Conservation (phyloP, 2,113 vertebrate species). For the Amphiprion percula region DNA sequence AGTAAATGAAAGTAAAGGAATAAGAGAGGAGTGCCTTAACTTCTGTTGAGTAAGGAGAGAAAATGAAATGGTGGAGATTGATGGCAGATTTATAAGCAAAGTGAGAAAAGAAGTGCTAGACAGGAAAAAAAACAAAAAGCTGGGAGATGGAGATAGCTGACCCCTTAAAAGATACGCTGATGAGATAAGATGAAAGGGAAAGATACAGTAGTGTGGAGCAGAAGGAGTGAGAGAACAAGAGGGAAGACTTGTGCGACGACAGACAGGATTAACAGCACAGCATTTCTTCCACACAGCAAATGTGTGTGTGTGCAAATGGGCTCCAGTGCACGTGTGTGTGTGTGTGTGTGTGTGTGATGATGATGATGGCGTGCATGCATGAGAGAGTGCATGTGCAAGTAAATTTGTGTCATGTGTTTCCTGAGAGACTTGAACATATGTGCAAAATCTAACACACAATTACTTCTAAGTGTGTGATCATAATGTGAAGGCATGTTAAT, state of each 20-base stretch:
- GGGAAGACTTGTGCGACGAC: conserved; percentile 36
- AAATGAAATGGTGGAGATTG: conserved; percentile 25
- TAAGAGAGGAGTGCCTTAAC: conserved; percentile 12
- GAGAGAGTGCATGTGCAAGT: conserved; percentile 2
- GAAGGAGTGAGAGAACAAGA: conserved; percentile 39
- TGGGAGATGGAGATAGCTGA: conserved; percentile 49
- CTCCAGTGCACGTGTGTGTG: conserved; percentile 48
- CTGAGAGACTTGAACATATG: background rate
- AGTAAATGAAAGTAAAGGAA: conserved; percentile 19
- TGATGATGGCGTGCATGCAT: background rate
- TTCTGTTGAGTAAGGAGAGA: conserved; percentile 23
- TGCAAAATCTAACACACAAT: background rate
- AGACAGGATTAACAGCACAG: conserved; percentile 59
- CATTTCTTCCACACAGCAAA: conserved; percentile 21
- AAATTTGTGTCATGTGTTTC: conserved; percentile 10
- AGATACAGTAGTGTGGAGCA: conserved; percentile 31
- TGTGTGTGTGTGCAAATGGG: background rate
- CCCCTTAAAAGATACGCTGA: conserved; percentile 55
- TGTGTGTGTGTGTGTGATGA: background rate
- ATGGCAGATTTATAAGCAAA: conserved; percentile 37
- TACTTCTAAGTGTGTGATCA: background rate
- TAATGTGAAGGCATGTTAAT: conserved; percentile 1
- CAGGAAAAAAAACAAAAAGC: conserved; percentile 10
- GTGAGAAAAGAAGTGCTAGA: conserved; percentile 33
- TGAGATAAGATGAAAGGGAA: conserved; percentile 61